Conservation (phyloP, 2,113 vertebrate genomes). For the Mormoops blainvillei region DNA sequence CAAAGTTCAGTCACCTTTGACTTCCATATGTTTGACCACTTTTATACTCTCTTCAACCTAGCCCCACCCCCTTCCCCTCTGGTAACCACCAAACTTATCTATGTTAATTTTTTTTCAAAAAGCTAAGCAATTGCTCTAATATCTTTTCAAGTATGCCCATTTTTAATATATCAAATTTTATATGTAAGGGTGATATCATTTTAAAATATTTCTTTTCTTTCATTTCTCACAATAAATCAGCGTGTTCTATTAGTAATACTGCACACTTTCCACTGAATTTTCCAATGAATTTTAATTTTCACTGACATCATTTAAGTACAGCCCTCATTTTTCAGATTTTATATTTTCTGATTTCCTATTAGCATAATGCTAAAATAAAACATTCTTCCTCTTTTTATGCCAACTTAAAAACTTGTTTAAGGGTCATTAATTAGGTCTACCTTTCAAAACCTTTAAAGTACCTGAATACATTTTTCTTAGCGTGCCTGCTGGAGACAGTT, state of each 20-base stretch:
- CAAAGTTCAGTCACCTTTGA: background rate
- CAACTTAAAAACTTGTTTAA: background rate
- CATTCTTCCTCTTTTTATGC: background rate
- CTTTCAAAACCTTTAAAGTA: background rate
- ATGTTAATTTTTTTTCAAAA: background rate
- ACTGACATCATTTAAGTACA: conserved; percentile 12
- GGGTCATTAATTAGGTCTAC: conserved; percentile 1
- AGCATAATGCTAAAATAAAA: conserved; percentile 39
- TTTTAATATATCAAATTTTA: background rate
- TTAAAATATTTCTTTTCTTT: background rate
- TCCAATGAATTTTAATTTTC: conserved; percentile 28
- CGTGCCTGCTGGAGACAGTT: background rate
- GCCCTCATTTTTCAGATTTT: background rate
- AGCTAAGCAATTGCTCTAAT: background rate
- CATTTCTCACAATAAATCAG: background rate
- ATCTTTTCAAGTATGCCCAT: background rate
- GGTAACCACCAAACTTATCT: background rate
- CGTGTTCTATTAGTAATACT: background rate
- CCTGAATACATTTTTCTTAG: background rate
- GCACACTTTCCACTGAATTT: background rate
- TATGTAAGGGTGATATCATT: background rate
- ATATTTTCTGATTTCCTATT: conserved; percentile 32
- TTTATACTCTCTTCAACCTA: background rate
- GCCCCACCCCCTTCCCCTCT: background rate
- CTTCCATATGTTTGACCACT: background rate